phyloP scores from a whole-genome alignment of 2,888 invertebrate species.

The Pocota personata region DNA sequence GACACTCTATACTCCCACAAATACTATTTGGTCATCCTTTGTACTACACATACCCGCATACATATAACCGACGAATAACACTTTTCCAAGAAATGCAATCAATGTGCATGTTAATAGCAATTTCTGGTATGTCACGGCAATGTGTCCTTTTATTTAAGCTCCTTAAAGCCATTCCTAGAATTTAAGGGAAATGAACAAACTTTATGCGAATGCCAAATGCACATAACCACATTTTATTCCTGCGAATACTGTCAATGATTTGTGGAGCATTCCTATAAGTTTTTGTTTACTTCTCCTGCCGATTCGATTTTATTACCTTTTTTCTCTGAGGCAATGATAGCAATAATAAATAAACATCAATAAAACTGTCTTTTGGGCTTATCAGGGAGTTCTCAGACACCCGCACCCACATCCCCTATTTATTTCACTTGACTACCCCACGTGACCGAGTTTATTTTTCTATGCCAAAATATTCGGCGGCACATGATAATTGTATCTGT shows the following conservation, averaged over 20 bases:
- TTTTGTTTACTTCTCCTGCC: conserved; percentile 2
- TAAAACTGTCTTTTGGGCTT: conserved; percentile 58
- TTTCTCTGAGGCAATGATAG: conserved; percentile 44
- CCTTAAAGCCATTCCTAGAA: background rate
- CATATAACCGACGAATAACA: too few species aligned
- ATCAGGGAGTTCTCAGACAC: conserved; percentile 40
- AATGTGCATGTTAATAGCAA: background rate
- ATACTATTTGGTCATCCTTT: too few species aligned
- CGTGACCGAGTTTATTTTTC: conserved; percentile 33
- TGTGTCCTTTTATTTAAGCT: too few species aligned
- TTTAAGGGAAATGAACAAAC: background rate
- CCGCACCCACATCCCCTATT: background rate
- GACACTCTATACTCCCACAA: too few species aligned
- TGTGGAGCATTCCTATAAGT: background rate
- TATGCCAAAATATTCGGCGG: conserved; percentile 27
- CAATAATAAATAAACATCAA: conserved; percentile 56
- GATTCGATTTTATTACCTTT: conserved; percentile 24
- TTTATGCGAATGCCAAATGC: background rate
- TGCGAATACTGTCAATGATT: background rate
- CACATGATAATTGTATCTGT: background rate
- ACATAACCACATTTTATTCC: background rate
- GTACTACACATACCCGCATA: too few species aligned
- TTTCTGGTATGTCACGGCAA: background rate
- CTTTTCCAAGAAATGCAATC: background rate
- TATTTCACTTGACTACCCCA: background rate